Evolutionary conservation across 1,140 invertebrate species (phyloP).

Genomic region (Hermatobates lingyangjiaoensis): DNA sequence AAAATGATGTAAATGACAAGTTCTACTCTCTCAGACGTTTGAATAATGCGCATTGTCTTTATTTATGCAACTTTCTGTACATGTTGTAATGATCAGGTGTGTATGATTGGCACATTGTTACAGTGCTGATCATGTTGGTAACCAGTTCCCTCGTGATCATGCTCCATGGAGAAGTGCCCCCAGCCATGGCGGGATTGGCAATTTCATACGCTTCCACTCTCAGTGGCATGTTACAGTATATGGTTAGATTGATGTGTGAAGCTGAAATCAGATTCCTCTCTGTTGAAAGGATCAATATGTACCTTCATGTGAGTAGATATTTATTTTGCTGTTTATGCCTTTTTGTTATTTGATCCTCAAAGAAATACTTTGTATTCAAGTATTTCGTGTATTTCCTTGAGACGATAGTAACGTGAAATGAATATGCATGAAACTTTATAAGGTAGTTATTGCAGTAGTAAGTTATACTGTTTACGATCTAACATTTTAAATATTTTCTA

Average conservation of each 20-base stretch:
- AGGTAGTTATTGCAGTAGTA: no score
- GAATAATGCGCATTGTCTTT: no score
- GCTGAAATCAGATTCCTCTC: slow-evolving; percentile 45
- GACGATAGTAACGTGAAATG: no score
- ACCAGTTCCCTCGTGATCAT: slow-evolving; percentile 36
- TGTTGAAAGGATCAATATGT: slow-evolving; percentile 26
- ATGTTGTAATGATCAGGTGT: no score
- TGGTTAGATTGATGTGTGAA: slow-evolving; percentile 40
- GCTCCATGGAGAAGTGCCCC: slow-evolving; percentile 31
- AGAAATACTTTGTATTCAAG: no score
- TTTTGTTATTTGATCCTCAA: no score
- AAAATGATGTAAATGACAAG: no score
- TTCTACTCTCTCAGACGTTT: no score
- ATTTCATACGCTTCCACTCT: slow-evolving; percentile 43
- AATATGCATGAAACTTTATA: no score
- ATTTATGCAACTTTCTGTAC: no score
- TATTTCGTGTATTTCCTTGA: no score
- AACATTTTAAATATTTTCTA: no score
- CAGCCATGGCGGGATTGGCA: slow-evolving; percentile 45
- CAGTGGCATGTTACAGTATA: slow-evolving; percentile 43
- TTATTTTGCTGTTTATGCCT: slow-evolving; percentile 22
- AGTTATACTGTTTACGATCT: neutral
- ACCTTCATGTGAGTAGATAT: slow-evolving; percentile 21
- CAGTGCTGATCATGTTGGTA: slow-evolving; percentile 29
- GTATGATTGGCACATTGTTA: slow-evolving; percentile 7